Evolutionary conservation across 2,797 vertebrate genomes (phyloP).

Genomic region (Leptoclinus maculatus): DNA sequence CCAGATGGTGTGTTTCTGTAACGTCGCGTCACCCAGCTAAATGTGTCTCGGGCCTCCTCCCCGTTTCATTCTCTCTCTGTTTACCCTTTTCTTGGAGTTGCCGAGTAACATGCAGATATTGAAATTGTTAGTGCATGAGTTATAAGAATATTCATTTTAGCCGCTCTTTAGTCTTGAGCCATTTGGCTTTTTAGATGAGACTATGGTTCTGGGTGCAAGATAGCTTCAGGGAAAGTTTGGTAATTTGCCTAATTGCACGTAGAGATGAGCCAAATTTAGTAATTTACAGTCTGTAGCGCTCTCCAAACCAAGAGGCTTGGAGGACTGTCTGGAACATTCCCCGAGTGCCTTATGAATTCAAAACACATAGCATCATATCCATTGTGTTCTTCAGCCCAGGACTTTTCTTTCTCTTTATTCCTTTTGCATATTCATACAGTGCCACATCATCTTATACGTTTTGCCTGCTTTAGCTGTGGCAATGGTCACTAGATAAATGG

Average conservation of each 20-base stretch:
- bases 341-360: constrained; percentile 40
- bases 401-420: constrained; percentile 39
- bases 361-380: constrained; percentile 32
- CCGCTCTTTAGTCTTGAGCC: constrained; percentile 26
- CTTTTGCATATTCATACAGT: not conserved
- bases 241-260: constrained; percentile 52
- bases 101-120: constrained; percentile 70
- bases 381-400: constrained; percentile 12
- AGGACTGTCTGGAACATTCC: constrained; percentile 51
- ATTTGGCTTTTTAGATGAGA: constrained; percentile 40
- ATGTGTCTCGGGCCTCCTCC: constrained; percentile 42
- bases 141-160: constrained; percentile 58
- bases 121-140: constrained; percentile 63
- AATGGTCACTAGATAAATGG: constrained; percentile 58
- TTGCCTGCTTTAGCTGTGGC: constrained; percentile 35
- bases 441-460: constrained; percentile 20
- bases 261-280: constrained; percentile 54
- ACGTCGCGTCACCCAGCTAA: constrained; percentile 43
- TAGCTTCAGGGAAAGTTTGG: constrained; percentile 40
- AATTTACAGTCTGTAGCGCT: constrained; percentile 42
- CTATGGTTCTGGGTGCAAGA: constrained; percentile 37
- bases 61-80: constrained; percentile 45
- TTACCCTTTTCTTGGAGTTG: constrained; percentile 66
- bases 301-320: constrained; percentile 48
- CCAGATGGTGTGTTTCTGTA: constrained; percentile 69